Evolutionary conservation across 1,140 invertebrate species (phyloP).

Genomic region (Delia radicum): DNA sequence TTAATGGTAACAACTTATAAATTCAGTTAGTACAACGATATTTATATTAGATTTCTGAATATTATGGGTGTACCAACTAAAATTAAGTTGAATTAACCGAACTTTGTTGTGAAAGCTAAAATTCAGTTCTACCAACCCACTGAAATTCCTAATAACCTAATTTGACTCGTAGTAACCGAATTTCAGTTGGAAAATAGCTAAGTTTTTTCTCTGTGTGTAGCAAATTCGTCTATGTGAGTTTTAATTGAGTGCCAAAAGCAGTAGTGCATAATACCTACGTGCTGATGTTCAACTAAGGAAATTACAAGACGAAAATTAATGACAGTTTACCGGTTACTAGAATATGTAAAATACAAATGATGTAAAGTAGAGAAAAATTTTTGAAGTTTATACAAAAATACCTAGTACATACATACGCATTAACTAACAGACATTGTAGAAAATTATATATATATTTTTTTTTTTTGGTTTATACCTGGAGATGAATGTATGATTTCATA

Average conservation of each 20-base stretch:
- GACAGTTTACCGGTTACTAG: conserved; percentile 18
- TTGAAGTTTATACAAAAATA: not conserved
- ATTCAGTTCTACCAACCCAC: too few relatives aligned
- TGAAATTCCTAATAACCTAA: too few relatives aligned
- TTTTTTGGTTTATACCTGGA: not conserved
- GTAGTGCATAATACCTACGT: conserved; percentile 14
- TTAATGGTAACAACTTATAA: too few relatives aligned
- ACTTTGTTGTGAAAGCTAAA: too few relatives aligned
- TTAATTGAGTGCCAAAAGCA: conserved; percentile 24
- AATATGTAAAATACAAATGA: not conserved
- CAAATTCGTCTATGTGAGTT: too few relatives aligned
- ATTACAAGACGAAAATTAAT: conserved; percentile 23
- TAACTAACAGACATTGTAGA: not conserved
- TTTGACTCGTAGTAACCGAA: too few relatives aligned
- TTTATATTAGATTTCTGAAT: too few relatives aligned
- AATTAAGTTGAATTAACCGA: too few relatives aligned
- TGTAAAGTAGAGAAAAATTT: not conserved
- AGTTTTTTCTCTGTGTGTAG: too few relatives aligned
- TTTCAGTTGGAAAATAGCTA: too few relatives aligned
- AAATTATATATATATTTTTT: not conserved
- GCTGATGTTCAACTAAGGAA: conserved; percentile 21
- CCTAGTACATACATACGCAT: not conserved
- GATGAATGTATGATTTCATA: not conserved
- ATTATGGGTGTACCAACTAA: too few relatives aligned
- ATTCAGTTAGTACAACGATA: too few relatives aligned